phyloP scores from a whole-genome alignment of 64 coral and sea anemone species.

The Montipora foliosa region DNA sequence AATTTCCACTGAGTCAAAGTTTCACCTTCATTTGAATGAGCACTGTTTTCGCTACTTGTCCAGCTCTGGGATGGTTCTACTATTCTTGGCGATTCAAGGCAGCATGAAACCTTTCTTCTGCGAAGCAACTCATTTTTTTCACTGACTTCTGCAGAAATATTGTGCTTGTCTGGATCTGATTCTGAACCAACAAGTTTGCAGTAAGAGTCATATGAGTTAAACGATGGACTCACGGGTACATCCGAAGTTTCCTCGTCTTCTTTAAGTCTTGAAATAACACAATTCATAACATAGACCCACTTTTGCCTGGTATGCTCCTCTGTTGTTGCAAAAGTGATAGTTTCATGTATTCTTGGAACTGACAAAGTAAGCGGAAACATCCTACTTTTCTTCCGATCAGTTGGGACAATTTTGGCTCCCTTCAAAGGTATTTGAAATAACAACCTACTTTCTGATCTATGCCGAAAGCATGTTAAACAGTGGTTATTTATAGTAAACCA shows the following conservation, averaged over 20 bases:
- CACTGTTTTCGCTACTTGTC: neutral
- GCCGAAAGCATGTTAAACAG: constrained; percentile 84
- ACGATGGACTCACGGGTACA: constrained; percentile 25
- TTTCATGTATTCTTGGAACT: constrained; percentile 83
- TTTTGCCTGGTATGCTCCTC: constrained; percentile 76
- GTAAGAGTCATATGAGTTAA: constrained; percentile 47
- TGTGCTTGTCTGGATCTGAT: neutral
- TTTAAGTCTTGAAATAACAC: constrained; percentile 74
- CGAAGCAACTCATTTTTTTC: neutral
- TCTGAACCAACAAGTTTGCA: neutral
- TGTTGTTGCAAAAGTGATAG: constrained; percentile 84
- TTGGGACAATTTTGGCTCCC: constrained; percentile 75
- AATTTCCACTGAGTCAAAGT: constrained; percentile 52
- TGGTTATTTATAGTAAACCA: constrained; percentile 83
- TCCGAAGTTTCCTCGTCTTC: constrained; percentile 42
- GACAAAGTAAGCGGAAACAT: constrained; percentile 90
- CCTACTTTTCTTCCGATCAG: constrained; percentile 76
- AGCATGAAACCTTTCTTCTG: constrained; percentile 8
- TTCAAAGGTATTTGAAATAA: constrained; percentile 89
- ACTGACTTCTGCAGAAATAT: neutral
- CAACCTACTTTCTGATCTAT: constrained; percentile 86
- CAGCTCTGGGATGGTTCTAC: constrained; percentile 16
- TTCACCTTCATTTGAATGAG: neutral
- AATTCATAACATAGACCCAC: constrained; percentile 84
- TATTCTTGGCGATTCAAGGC: constrained; percentile 10